Conservation (phyloP, 2,797 vertebrate genomes). For the Sebastes kiyomatsui region DNA sequence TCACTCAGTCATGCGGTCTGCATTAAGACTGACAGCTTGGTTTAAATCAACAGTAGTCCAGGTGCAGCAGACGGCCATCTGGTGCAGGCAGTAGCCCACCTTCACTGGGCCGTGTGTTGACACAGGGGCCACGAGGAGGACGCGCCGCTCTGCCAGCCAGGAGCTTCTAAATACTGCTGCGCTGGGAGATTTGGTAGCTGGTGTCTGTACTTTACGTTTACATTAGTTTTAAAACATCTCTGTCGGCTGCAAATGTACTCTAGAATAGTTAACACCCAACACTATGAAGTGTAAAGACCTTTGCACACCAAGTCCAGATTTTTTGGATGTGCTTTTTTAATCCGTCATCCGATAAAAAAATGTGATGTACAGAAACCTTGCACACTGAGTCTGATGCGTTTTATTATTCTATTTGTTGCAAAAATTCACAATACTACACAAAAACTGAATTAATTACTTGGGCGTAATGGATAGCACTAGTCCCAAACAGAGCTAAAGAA, state of each 20-base stretch:
- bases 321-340: rapidly evolving
- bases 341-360: too few species aligned
- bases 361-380: too few species aligned
- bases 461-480: too few species aligned
- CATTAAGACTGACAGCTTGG: conserved; percentile 67
- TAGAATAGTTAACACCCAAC: not conserved
- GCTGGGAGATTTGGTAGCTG: not conserved
- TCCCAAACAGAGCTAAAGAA: too few species aligned
- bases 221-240: not conserved
- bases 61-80: conserved; percentile 64
- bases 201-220: not conserved
- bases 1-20: conserved; percentile 44
- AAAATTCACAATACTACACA: too few species aligned
- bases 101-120: conserved; percentile 51
- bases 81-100: conserved; percentile 52
- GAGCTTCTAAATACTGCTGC: conserved; percentile 12
- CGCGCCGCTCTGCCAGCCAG: conserved; percentile 2
- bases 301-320: too few species aligned
- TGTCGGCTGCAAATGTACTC: not conserved
- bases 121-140: conserved; percentile 45
- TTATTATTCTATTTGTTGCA: too few species aligned
- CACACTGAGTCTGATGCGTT: too few species aligned
- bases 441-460: too few species aligned
- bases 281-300: not conserved
- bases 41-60: conserved; percentile 71